Base-by-base conservation (phyloP, 2,113 vertebrate species). In the Gnathonemus echidnorhynchus region DNA sequence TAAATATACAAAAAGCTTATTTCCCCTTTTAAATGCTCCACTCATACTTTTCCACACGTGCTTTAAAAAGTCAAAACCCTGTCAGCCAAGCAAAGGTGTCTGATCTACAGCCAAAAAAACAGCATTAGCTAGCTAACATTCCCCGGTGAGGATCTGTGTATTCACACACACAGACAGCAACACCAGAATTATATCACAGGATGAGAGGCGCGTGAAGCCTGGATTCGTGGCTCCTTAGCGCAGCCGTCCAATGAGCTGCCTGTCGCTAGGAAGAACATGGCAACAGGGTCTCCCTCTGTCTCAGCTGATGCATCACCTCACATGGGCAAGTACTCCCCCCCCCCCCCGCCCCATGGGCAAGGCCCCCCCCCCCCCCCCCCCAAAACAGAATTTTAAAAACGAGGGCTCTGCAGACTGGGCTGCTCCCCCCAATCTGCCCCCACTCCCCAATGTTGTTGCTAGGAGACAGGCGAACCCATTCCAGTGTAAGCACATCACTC, bases 401-500 rank as follows among this genome's bases (percentile, higher is more conserved):
- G 4, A 93, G 85, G 88, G 88, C 92, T 91, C 90, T 89, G 27
- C 39, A 92, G 91, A 93, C 92, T 90, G 91, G 90, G 92, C 90
- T 86, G 46, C 90, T 91, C 58, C 92, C 90, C 50, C 13, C 13
- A 0, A 13, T 3, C 50, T 52, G 0, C 13, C 46, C 9, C 89
- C 62, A 89, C 90, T 92, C 74, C 91, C 90, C 92, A 91, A 91
- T 93, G 91, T 90, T 94, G 94, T 96, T 96, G 95, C 95, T 96
- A 95, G 95, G 95, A 95, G 93, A 85, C 83, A 85, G 86, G 92
- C 17, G n/a, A 66, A 45, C 42, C 35, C 3, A n/a, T 58, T 39
- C 86, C 52, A 52, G 53, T 88, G 2, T 88, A 52, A 46, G 58
- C 45, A 77, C 39, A 85, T 48, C 3, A 24, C 83, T 85, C 83